Evolutionary conservation across 2,888 invertebrate species (phyloP).

Genomic region (Agrotis puta): DNA sequence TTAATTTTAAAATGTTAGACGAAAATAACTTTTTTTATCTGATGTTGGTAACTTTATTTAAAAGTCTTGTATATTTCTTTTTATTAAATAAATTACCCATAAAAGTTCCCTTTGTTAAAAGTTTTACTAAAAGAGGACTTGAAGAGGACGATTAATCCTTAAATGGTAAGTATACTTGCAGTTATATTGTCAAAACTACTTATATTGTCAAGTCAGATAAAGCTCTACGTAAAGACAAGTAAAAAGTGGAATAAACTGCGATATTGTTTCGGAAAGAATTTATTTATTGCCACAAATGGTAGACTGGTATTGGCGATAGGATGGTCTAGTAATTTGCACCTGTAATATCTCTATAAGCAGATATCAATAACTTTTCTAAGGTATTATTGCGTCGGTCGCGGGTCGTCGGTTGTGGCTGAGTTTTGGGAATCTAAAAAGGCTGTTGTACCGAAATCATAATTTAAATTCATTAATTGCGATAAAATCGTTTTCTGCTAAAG

Average conservation of each 20-base stretch:
- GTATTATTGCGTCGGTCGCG: not conserved
- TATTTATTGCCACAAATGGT: conserved; percentile 37
- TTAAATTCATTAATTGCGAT: too few species aligned
- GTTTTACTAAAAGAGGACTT: conserved; percentile 37
- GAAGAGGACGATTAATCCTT: conserved; percentile 41
- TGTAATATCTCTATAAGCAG: not conserved
- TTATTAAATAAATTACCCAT: conserved; percentile 8
- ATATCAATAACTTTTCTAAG: not conserved
- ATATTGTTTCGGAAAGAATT: conserved; percentile 43
- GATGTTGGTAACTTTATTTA: conserved; percentile 2
- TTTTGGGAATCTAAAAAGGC: too few species aligned
- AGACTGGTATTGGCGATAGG: conserved; percentile 13
- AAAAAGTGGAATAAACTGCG: conserved; percentile 44
- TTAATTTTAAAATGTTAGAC: conserved; percentile 57
- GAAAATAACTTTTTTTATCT: conserved; percentile 47
- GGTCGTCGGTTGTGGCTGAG: too few species aligned
- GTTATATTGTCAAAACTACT: conserved; percentile 55
- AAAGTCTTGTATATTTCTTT: not conserved
- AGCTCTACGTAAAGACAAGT: conserved; percentile 19
- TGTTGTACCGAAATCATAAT: too few species aligned
- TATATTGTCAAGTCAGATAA: conserved; percentile 42
- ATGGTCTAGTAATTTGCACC: not conserved
- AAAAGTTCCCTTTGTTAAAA: conserved; percentile 21
- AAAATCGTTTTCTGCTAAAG: too few species aligned
- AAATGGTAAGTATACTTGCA: conserved; percentile 37